Evolutionary conservation across 2,113 vertebrate genomes (phyloP), one percentile per base, ranked within the genome.

Genomic region (Sylvietta virens): DNA sequence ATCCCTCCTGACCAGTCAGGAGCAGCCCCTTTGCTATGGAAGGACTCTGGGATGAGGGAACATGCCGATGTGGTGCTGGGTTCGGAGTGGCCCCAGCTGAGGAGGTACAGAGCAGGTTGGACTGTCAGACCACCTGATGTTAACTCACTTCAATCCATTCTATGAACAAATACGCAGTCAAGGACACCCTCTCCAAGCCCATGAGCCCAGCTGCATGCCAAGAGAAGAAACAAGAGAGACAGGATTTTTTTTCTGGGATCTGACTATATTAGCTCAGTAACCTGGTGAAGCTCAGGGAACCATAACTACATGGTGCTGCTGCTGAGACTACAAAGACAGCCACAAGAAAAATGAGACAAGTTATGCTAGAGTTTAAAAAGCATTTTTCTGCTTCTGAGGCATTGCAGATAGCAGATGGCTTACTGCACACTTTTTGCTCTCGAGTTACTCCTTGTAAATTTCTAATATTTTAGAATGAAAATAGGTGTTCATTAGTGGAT

Each of bases 41-140:
- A 77, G 31, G 26, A 6, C 47, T 64, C 57, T 3, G 13, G 58
- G 40, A 45, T 18, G 27, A 45, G 12, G 58, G 23, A 87, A 62
- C 3, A 2, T 1, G 3, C 44, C 2, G 1, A 5, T 39, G 39
- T n/a, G 20, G 4, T 31, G 53, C 14, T 40, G 21, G 11, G 24
- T 16, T 45, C 65, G 24, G 56, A 48, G 40, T 9, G 71, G 31
- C 27, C 27, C n/a, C 16, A 73, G 42, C 31, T 57, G 33, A 24
- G 1, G 21, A 33, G 22, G 13, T 13, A 35, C 11, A 50, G 50
- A 86, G 27, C 11, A 84, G 11, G 22, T 33, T 0, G 0, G 28
- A 6, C 23, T 54, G 30, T 17, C 6, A 1, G 11, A 37, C 9
- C 23, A 50, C 14, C 16, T 26, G 33, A 66, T 30, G 27, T 17